Evolutionary conservation across 64 coral and sea anemone genomes (phyloP), one percentile per base, ranked within the genome.

Genomic region (Anthopleura sola): DNA sequence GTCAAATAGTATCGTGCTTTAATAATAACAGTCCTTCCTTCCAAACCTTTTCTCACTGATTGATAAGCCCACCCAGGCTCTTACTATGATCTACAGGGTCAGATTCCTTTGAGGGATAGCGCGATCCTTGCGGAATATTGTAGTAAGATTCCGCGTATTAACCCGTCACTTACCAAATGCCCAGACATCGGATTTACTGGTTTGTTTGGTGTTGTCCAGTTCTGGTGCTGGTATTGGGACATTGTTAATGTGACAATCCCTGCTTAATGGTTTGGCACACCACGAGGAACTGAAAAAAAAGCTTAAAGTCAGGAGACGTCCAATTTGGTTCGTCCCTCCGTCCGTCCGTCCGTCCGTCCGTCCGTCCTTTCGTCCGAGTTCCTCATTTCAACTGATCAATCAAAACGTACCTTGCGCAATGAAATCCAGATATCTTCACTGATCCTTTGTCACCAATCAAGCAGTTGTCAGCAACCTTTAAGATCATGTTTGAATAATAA

Each of bases 391-490:
- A n/a, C n/a, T n/a, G n/a, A n/a, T n/a, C 51, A 55, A 23, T 21
- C 24, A 4, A 23, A 15, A 33, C 39, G 58, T 50, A 92, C 94
- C 94, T 96, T 60, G 94, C 84, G 40, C 90, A 96, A 50, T 96
- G 94, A 84, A 96, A 96, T 29, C 94, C 94, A 21, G 62, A 60
- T 38, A 96, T 96, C 80, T 96, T 96, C 28, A 96, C 48, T 11
- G 60, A 33, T 76, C 90, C 94, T 23, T 80, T 82, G 31, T 96
- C 90, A 3, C 94, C 90, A 2, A 92, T 89, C 79, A 96, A 29
- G 26, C 94, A 96, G 60, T 96, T 96, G 79, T 96, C 68, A 44
- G 94, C 87, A 50, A 96, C 84, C 94, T 96, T 55, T 33, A 62
- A 36, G 7, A 2, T 1, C 51, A 46, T 16, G 15, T 51, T 71